Conservation (phyloP, 2,797 vertebrate genomes). For the Pachyuromys duprasi region DNA sequence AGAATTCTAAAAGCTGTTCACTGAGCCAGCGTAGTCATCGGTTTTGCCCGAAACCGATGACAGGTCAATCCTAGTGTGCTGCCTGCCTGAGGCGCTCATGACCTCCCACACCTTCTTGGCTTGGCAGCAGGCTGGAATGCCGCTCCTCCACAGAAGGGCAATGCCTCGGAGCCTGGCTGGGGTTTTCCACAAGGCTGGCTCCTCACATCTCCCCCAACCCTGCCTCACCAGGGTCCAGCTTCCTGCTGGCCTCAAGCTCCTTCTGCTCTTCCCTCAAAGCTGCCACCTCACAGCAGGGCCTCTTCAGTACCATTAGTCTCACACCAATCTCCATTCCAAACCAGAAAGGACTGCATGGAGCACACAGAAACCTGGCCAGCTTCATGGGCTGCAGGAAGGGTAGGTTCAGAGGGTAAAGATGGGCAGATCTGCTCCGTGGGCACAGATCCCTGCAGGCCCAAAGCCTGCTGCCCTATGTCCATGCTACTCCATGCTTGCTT, state of each 20-base stretch:
- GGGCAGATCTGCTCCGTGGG: not conserved
- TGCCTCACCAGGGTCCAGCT: not conserved
- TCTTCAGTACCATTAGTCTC: not conserved
- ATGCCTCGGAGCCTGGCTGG: not conserved
- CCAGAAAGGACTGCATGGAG: not conserved
- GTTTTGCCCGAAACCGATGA: not conserved
- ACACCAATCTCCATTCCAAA: not conserved
- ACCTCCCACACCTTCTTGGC: not conserved
- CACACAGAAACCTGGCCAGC: not conserved
- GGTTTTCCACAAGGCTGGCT: not conserved
- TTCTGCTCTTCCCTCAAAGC: not conserved
- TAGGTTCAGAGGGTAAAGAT: not conserved
- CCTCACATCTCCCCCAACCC: not conserved
- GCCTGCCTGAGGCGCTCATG: rapidly evolving
- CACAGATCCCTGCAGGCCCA: not conserved
- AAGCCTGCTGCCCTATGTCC: not conserved
- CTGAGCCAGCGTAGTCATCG: not conserved
- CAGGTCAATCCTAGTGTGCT: too few relatives aligned
- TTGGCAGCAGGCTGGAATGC: not conserved
- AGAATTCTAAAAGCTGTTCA: not conserved
- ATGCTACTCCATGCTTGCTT: not conserved
- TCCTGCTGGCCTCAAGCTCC: not conserved
- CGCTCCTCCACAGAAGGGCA: not conserved
- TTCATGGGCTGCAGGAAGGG: not conserved
- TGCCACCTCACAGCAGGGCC: not conserved